phyloP scores from a whole-genome alignment of 1,140 invertebrate genomes.

The Drosophila nigromelanica region DNA sequence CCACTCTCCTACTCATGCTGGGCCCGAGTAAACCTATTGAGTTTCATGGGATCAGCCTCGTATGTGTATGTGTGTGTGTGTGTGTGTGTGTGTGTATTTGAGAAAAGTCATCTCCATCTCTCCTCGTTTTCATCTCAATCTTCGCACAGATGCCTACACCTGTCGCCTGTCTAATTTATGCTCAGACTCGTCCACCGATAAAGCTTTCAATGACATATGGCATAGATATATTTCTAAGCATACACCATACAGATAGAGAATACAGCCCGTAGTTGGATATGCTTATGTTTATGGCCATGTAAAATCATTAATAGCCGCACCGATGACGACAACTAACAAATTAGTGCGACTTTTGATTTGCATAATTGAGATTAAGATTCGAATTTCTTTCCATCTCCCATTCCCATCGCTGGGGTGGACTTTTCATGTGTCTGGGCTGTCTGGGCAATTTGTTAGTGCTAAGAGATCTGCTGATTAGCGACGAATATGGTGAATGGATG shows the following conservation, averaged over 20 bases:
- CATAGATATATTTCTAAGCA: background rate
- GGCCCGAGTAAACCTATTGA: constrained; percentile 38
- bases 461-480: constrained; percentile 21
- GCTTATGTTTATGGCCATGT: constrained; percentile 55
- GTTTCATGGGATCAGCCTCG: constrained; percentile 35
- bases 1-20: constrained; percentile 38
- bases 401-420: background rate
- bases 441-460: constrained; percentile 20
- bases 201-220: constrained; percentile 67
- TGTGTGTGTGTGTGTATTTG: constrained; percentile 1
- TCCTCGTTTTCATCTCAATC: constrained; percentile 49
- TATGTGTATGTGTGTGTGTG: background rate
- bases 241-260: background rate
- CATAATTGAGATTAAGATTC: constrained; percentile 65
- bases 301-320: constrained; percentile 57
- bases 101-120: constrained; percentile 20
- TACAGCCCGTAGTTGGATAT: constrained; percentile 31
- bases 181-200: constrained; percentile 44
- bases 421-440: background rate
- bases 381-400: constrained; percentile 18
- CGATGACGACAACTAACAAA: constrained; percentile 69
- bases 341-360: constrained; percentile 74
- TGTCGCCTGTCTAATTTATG: constrained; percentile 72
- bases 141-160: constrained; percentile 71
- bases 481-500: background rate